Evolutionary conservation across 2,888 invertebrate species (phyloP), one percentile per base, ranked within the genome.

Genomic region (Anaspis maculata): DNA sequence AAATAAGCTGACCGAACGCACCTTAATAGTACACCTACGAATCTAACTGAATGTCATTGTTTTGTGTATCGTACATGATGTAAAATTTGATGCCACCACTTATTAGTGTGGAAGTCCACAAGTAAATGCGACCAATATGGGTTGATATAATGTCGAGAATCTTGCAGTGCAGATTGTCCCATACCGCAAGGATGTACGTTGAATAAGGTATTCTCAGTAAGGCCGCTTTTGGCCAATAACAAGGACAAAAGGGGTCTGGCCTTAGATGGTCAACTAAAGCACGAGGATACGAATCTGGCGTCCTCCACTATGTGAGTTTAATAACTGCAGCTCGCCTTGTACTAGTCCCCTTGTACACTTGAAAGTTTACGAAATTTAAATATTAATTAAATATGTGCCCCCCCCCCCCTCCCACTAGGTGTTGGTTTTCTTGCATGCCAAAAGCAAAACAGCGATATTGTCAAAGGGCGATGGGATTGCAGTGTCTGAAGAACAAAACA

Each of bases 201-300:
- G 66, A 85, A 85, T 62, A 88, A 87, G 71, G 84, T 88, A 51
- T 86, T 80, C 69, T 74, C 76, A 51, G 71, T 88, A 57, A 78
- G 77, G 54, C 87, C 87, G 34, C 71, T 83, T 49, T 72, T 88
- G 59, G 76, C 76, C 52, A 82, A 85, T 71, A 88, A 88, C 71
- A 79, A 83, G 68, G 83, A 85, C 68, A 88, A 88, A 68, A 73
- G 85, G 50, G 87, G 87, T 39, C 71, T 88, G 54, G 87, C 87
- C 41, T 71, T 88, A 52, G 87, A 88, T 60, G 88, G 87, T 39
- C 85, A 86, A 64, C 72, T 88, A 54, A 87, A 87, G 66, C 84
- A 88, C 64, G 87, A 88, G 69, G 87, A 87, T 69, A 88, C 87
- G 54, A 87, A 87, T 71, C 73, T 88, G 54, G 87, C 87, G 42